Evolutionary conservation across 2,797 vertebrate species (phyloP).

Genomic region (Champsocephalus gunnari): DNA sequence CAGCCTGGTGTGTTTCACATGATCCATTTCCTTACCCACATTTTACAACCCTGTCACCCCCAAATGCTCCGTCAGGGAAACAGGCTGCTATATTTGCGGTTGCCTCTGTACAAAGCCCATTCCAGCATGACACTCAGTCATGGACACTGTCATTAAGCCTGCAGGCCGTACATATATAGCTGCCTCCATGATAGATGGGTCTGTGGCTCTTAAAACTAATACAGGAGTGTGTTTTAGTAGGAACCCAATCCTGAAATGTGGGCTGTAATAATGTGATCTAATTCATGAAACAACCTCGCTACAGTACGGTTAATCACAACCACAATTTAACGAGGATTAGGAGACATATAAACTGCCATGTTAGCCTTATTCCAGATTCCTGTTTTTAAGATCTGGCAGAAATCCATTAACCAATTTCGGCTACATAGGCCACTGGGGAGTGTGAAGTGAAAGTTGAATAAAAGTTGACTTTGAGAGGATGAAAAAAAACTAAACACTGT

Average conservation of each 20-base stretch:
- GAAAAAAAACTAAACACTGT: conserved; percentile 4
- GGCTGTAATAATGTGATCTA: conserved; percentile 61
- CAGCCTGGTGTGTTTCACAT: conserved; percentile 25
- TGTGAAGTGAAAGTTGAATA: conserved; percentile 45
- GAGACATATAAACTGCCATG: conserved; percentile 67
- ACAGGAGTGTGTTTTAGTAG: conserved; percentile 31
- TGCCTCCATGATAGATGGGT: conserved; percentile 33
- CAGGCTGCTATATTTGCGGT: conserved; percentile 42
- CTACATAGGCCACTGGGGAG: conserved; percentile 42
- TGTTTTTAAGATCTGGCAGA: conserved; percentile 70
- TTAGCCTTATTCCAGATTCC: conserved; percentile 62
- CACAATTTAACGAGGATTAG: conserved; percentile 66
- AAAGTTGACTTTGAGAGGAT: background rate
- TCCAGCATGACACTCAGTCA: conserved; percentile 51
- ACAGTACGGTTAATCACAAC: conserved; percentile 67
- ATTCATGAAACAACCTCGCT: conserved; percentile 63
- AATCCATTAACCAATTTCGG: conserved; percentile 53
- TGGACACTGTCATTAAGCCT: conserved; percentile 29
- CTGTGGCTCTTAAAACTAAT: conserved; percentile 34
- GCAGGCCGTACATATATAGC: conserved; percentile 12
- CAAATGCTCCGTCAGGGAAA: conserved; percentile 54
- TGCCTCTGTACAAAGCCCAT: conserved; percentile 41
- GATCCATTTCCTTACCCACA: conserved; percentile 40
- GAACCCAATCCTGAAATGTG: conserved; percentile 27
- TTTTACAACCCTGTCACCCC: conserved; percentile 42